phyloP scores from a whole-genome alignment of 35 echinoderm and acorn worm species.

The Patiria miniata region DNA sequence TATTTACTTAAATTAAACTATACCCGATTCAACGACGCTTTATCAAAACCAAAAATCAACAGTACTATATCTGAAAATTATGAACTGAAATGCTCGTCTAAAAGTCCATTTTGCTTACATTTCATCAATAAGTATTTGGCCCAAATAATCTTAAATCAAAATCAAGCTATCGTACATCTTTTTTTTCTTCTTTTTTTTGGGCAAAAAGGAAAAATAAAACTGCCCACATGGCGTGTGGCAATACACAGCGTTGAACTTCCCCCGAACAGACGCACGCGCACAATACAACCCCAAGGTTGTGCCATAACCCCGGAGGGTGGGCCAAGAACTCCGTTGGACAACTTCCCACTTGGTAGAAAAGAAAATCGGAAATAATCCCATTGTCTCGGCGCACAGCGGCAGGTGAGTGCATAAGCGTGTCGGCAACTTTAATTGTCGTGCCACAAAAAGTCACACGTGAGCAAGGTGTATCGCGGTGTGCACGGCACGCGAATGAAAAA shows the following conservation, averaged over 20 bases:
- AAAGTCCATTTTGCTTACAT: too few relatives aligned
- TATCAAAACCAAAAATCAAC: too few relatives aligned
- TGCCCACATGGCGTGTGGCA: background rate
- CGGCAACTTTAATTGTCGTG: conserved; percentile 1
- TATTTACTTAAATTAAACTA: too few relatives aligned
- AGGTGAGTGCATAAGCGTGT: conserved; percentile 21
- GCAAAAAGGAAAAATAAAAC: background rate
- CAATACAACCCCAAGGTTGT: background rate
- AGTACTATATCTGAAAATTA: too few relatives aligned
- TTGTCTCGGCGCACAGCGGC: background rate
- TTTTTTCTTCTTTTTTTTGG: too few relatives aligned
- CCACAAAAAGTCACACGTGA: conserved; percentile 1
- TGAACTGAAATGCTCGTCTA: too few relatives aligned
- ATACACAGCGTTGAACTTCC: background rate
- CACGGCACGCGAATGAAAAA: background rate
- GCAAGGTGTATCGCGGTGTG: background rate
- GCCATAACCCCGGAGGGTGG: too few relatives aligned
- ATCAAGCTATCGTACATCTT: too few relatives aligned
- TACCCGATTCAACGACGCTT: too few relatives aligned
- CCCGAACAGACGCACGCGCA: background rate
- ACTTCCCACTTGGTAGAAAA: background rate
- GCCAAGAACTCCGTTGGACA: too few relatives aligned
- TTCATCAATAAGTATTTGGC: too few relatives aligned
- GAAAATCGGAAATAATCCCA: conserved; percentile 12
- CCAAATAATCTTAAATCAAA: too few relatives aligned